phyloP scores from a whole-genome alignment of 2,888 invertebrate species.

The Gibbula magus region DNA sequence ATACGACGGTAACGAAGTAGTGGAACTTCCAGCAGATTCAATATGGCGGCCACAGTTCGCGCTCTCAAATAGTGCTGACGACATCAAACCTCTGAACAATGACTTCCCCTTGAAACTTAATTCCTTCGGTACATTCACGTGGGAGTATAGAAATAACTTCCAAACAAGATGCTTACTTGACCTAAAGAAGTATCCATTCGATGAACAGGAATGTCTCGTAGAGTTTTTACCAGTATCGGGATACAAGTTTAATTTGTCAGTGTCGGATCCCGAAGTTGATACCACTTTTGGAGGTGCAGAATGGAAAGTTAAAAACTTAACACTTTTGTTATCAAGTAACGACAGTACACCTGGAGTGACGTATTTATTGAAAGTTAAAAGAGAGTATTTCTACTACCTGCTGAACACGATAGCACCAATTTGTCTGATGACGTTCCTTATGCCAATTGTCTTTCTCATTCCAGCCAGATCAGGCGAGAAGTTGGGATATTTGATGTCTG shows the following conservation, averaged over 20 bases:
- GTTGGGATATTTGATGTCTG: not conserved
- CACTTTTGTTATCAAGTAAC: not conserved
- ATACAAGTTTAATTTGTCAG: not conserved
- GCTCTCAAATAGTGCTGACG: not conserved
- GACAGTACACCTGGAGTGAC: not conserved
- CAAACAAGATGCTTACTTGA: not conserved
- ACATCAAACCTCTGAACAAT: not conserved
- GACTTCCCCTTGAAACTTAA: not conserved
- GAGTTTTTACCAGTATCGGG: not conserved
- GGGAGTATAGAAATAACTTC: not conserved
- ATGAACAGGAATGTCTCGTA: not conserved
- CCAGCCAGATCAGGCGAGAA: constrained; percentile 6
- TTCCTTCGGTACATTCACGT: not conserved
- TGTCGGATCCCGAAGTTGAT: not conserved
- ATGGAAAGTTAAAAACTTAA: not conserved
- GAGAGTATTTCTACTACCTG: not conserved
- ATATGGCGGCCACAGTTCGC: not conserved
- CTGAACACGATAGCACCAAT: not conserved
- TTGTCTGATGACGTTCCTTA: not conserved
- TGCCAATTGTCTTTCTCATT: not conserved
- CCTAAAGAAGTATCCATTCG: not conserved
- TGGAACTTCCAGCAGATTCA: not conserved
- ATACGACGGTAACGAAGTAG: not conserved
- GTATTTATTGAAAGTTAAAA: not conserved
- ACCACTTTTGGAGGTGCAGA: not conserved